Conservation (phyloP, 2,888 invertebrate genomes). For the Heliconius aoede region DNA sequence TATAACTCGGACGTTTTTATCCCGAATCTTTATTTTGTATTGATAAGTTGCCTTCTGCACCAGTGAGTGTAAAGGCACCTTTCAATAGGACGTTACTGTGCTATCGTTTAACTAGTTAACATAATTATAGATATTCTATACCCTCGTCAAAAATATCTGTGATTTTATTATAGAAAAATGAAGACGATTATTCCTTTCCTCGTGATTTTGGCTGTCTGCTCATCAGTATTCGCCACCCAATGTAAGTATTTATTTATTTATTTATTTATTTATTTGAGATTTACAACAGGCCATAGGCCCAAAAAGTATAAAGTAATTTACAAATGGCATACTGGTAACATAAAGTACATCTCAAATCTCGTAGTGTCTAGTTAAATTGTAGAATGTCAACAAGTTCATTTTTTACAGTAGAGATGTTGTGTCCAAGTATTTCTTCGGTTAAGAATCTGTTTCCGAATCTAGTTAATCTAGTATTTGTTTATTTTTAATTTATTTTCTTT, state of each 20-base stretch:
- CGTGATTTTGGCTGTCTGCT: conserved; percentile 77
- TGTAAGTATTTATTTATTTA: conserved; percentile 85
- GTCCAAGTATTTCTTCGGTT: no score
- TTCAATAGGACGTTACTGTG: conserved; percentile 51
- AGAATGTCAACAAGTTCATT: no score
- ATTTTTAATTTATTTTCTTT: conserved; percentile 45
- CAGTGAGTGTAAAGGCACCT: conserved; percentile 94
- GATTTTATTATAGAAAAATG: conserved; percentile 80
- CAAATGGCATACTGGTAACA: no score
- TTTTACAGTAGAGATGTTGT: no score
- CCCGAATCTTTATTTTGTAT: conserved; percentile 64
- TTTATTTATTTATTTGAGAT: conserved; percentile 49
- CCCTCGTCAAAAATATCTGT: conserved; percentile 78
- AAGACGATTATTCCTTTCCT: conserved; percentile 81
- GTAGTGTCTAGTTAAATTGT: no score
- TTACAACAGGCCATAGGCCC: no score
- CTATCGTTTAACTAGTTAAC: conserved; percentile 44
- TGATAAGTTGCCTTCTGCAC: conserved; percentile 91
- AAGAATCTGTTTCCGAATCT: no score
- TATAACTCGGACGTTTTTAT: conserved; percentile 62
- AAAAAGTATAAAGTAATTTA: no score
- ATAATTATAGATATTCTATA: conserved; percentile 45
- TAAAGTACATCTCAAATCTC: no score
- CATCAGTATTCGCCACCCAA: conserved; percentile 83
- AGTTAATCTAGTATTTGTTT: no score